These are phyloP conservation scores for Amphipoea oculea DNA, from an alignment of 2,888 invertebrate species.

Conservation along the genomic window DNA sequence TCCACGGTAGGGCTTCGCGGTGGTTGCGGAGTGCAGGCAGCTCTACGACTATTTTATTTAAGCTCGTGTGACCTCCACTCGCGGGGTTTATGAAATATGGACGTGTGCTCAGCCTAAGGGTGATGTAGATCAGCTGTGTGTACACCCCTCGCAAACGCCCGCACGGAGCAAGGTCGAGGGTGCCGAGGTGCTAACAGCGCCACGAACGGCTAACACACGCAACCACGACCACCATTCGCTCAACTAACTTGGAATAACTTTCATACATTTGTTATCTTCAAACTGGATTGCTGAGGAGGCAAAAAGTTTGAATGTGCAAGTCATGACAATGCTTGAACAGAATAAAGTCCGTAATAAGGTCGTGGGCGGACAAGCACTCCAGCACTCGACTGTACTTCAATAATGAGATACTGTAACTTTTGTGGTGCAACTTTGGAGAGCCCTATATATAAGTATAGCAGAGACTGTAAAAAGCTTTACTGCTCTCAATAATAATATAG, in stretches of 20 bases:
- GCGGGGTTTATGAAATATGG: conserved; percentile 41
- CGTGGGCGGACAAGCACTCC: conserved; percentile 43
- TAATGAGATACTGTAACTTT: conserved; percentile 45
- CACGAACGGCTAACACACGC: conserved; percentile 22
- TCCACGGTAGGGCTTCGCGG: conserved; percentile 73
- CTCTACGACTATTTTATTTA: conserved; percentile 62
- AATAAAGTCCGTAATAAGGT: conserved; percentile 38
- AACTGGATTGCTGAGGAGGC: conserved; percentile 39
- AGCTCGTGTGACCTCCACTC: conserved; percentile 50
- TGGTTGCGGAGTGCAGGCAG: conserved; percentile 56
- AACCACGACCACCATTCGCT: conserved; percentile 9
- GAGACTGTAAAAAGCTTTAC: not conserved
- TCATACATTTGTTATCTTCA: conserved; percentile 35
- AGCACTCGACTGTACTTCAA: conserved; percentile 21
- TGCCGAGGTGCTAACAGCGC: conserved; percentile 27
- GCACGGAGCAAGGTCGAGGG: conserved; percentile 55
- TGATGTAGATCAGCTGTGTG: conserved; percentile 47
- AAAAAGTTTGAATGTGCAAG: conserved; percentile 53
- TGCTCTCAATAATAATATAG: not conserved
- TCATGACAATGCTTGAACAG: conserved; percentile 37
- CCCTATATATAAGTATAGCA: not conserved
- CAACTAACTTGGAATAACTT: conserved; percentile 25
- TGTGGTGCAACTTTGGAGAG: conserved; percentile 31
- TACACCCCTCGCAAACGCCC: conserved; percentile 4
- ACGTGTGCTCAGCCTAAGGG: conserved; percentile 28